Evolutionary conservation across 1,140 invertebrate genomes (phyloP), one percentile per base, ranked within the genome.

Genomic region (Hyposmocoma kahamanoa): DNA sequence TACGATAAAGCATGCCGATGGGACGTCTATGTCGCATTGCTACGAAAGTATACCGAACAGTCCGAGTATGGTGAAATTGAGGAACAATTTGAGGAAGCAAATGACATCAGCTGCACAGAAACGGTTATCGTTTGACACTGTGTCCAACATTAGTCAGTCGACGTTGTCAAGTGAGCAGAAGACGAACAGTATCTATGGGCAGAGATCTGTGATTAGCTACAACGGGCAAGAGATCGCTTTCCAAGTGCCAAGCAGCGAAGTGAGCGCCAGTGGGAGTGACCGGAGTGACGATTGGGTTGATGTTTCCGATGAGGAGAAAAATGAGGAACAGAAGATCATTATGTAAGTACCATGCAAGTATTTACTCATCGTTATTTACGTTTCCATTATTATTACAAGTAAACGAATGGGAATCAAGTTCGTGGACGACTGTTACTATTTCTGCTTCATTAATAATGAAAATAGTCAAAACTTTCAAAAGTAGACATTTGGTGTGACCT

Each of bases 261-360:
- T 82, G 2, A 88, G 86, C 41, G 76, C 85, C 2, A 88, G 87
- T 55, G 20, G 87, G 38, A 89, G 88, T 49, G 89, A 90, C 52
- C 86, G 88, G 22, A 91, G 90, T 59, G 90, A 91, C 48, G 90
- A 91, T 51, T 91, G 90, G 90, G 88, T 90, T 39, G 90, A 91
- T 56, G 83, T 91, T 3, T 90, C 89, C 17, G 90, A 91, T 57
- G 86, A 87, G 46, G 89, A 75, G 67, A 87, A 77, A 55, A 69
- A 47, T 50, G 71, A 77, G 22, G 74, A 85, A 44, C 79, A 78
- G 47, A 87, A 81, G 53, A 86, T 85, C 50, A 78, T 87, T 10
- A 83, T 87, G 86, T 87, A 61, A 78, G 86, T 79, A 17, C 18
- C n/a, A n/a, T n/a, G n/a, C n/a, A n/a, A n/a, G n/a, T n/a, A n/a